phyloP scores from a whole-genome alignment of 1,140 invertebrate species.

The Globodera rostochiensis region DNA sequence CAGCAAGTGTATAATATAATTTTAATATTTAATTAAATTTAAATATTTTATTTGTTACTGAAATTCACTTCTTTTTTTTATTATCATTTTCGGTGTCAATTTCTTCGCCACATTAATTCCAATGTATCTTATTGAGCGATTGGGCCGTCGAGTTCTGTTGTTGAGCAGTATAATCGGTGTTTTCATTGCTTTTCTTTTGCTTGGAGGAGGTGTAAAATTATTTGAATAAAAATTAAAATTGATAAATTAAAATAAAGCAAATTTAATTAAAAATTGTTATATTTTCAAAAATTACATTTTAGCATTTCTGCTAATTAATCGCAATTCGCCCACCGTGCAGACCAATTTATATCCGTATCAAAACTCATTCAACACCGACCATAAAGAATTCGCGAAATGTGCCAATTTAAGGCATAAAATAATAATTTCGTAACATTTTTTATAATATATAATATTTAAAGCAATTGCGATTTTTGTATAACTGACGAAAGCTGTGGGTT shows the following conservation, averaged over 20 bases:
- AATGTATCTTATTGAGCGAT: constrained; percentile 71
- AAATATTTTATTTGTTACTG: too few species aligned
- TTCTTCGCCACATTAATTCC: constrained; percentile 72
- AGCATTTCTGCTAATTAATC: constrained; percentile 28
- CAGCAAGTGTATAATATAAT: constrained; percentile 55
- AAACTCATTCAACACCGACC: not conserved
- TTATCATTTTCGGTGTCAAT: constrained; percentile 66
- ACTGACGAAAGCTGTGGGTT: constrained; percentile 49
- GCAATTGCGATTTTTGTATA: constrained; percentile 51
- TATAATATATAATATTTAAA: constrained; percentile 20
- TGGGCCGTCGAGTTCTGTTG: constrained; percentile 70
- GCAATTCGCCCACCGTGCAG: constrained; percentile 5
- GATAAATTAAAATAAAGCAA: not conserved
- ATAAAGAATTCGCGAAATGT: not conserved
- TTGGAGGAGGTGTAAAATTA: constrained; percentile 34
- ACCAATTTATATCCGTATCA: too few species aligned
- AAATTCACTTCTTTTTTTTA: too few species aligned
- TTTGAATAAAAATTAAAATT: too few species aligned
- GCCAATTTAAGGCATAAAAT: constrained; percentile 7
- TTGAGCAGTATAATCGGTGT: constrained; percentile 38
- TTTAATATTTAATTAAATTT: constrained; percentile 9
- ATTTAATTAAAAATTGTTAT: constrained; percentile 7
- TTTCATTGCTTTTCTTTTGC: constrained; percentile 28
- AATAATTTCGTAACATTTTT: not conserved
- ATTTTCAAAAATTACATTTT: not conserved